phyloP scores from a whole-genome alignment of 2,888 invertebrate species.

The Carabus problematicus region DNA sequence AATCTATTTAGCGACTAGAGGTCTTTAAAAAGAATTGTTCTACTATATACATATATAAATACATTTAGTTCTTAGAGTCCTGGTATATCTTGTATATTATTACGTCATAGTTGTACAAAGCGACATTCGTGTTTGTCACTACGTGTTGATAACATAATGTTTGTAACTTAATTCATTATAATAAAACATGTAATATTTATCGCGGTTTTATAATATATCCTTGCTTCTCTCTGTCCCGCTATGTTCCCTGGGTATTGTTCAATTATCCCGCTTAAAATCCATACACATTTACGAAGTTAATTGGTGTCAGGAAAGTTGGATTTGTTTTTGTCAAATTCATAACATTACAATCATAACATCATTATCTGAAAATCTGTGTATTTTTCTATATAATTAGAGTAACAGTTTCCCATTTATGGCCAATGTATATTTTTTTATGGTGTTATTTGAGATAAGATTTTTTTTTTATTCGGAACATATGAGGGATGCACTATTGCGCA shows the following conservation, averaged over 20 bases:
- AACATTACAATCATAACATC: constrained; percentile 14
- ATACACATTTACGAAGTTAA: constrained; percentile 49
- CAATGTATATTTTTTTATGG: constrained; percentile 1
- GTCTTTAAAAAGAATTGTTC: constrained; percentile 40
- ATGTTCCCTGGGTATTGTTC: constrained; percentile 45
- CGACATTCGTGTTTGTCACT: constrained; percentile 46
- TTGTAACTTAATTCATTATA: constrained; percentile 52
- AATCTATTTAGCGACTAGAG: constrained; percentile 41
- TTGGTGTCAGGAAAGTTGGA: constrained; percentile 46
- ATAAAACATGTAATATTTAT: constrained; percentile 50
- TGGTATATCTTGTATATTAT: constrained; percentile 50
- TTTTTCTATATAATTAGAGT: constrained; percentile 5
- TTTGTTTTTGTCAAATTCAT: constrained; percentile 32
- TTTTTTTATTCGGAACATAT: constrained; percentile 47
- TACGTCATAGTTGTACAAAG: constrained; percentile 51
- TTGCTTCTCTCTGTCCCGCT: constrained; percentile 17
- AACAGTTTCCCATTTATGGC: too few relatives aligned
- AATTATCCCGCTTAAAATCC: constrained; percentile 52
- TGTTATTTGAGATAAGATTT: constrained; percentile 25
- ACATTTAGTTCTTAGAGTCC: constrained; percentile 40
- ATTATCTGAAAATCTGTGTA: constrained; percentile 19
- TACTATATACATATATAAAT: constrained; percentile 44
- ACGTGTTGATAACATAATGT: constrained; percentile 50
- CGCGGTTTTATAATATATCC: constrained; percentile 36
- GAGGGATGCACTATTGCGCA: constrained; percentile 51